Evolutionary conservation across 2,113 vertebrate species (phyloP), one percentile per base, ranked within the genome.

Genomic region (Sinocyclocheilus grahami): DNA sequence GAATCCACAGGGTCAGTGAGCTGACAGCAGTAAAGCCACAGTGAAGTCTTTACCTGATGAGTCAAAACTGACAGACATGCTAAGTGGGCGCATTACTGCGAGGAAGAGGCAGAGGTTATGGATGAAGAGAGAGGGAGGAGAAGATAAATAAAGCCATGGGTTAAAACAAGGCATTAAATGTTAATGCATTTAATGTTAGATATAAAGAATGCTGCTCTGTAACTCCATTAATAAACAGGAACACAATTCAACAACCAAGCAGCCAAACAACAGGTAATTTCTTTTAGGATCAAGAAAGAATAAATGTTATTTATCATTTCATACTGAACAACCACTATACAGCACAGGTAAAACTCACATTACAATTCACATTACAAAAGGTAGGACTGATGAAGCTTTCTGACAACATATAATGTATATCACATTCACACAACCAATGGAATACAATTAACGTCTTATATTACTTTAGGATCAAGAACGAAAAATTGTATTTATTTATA

Each of bases 51-150:
- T 98, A 99, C 98, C 98, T 98, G 97, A 96, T 92, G 96, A 97
- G 96, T 99, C 98, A 98, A 98, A 99, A 96, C 97, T 99, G 96
- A 96, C 92, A 94, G 97, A 98, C 96, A 96, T 96, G 95, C 96
- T 98, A 96, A 99, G 97, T 87, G 97, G 96, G 91, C 96, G 94
- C 76, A 95, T 92, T 96, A 97, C 97, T 99, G 96, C 92, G 95
- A 95, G 95, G 95, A 91, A 94, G 92, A 71, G n/a, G 76, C 30
- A 85, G 80, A 82, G 14, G 67, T 33, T 51, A 76, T 24, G 86
- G 83, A 53, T 82, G 39, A 62, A 85, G 27, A 74, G 37, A 88
- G 30, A 77, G 65, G 76, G 58, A 39, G 63, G 39, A 88, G 87
- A 78, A 88, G 90, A 89, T 60, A 81, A 80, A 62, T 55, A 84